These are phyloP conservation scores for Lordiphosa mommai DNA, from an alignment of 1,140 invertebrate genomes.

Conservation along the genomic window DNA sequence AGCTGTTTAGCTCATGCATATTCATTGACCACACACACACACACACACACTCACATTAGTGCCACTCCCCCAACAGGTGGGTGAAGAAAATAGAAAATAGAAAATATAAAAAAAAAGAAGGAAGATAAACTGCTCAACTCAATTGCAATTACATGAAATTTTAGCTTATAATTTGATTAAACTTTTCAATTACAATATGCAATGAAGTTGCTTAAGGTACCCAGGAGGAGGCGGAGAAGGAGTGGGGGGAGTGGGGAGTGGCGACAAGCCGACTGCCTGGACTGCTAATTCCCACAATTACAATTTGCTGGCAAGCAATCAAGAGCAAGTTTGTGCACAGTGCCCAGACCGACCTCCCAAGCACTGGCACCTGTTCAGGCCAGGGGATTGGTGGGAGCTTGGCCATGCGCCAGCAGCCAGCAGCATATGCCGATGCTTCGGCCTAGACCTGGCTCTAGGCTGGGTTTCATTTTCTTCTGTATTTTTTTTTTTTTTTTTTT, in stretches of 20 bases:
- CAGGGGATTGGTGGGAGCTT: conserved; percentile 7
- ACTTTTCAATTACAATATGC: conserved; percentile 76
- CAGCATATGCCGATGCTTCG: conserved; percentile 46
- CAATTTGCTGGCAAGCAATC: conserved; percentile 75
- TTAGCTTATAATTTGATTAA: conserved; percentile 75
- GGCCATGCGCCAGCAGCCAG: conserved; percentile 47
- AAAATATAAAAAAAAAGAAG: not conserved
- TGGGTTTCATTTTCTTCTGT: not conserved
- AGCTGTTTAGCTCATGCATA: conserved; percentile 46
- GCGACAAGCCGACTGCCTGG: conserved; percentile 19
- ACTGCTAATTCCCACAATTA: conserved; percentile 75
- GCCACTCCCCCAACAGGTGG: conserved; percentile 7
- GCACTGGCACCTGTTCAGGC: conserved; percentile 22
- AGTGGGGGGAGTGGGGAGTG: conserved; percentile 9
- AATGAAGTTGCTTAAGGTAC: conserved; percentile 56
- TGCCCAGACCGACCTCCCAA: conserved; percentile 30
- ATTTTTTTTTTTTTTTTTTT: not conserved
- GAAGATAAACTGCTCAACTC: conserved; percentile 41
- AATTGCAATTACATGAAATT: conserved; percentile 70
- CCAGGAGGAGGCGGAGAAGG: not conserved
- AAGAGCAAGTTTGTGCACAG: conserved; percentile 30
- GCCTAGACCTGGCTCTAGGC: conserved; percentile 55
- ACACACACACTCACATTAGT: conserved; percentile 14
- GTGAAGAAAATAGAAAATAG: conserved; percentile 13
- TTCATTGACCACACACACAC: conserved; percentile 63